Evolutionary conservation across 2,113 vertebrate species (phyloP), one percentile per base, ranked within the genome.

Genomic region (Macroglossus sobrinus): DNA sequence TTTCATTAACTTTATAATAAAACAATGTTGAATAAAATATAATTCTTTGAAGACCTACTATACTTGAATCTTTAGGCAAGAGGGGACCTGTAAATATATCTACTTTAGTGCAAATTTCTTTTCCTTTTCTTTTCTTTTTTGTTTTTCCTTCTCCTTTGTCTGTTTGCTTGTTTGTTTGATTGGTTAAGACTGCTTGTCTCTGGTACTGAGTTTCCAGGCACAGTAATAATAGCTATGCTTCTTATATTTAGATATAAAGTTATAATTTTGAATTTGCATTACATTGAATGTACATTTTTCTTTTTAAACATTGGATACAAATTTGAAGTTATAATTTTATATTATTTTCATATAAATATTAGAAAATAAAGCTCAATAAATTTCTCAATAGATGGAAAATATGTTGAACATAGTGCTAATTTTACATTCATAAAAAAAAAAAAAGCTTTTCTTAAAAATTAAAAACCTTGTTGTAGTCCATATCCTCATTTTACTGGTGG

Each of bases 161-260:
- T 40, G 4, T 85, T 89, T 45, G 40, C 4, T 76, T 69, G 4
- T 18, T 43, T 40, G 21, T 2, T 33, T 74, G 68, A n/a, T 22
- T 55, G 4, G 4, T 45, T 74, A 68, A 89, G 33, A 63, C 14
- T 30, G 18, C 18, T 84, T 57, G 10, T 68, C 50, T 75, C 55
- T 61, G n/a, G 24, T 38, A 16, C 30, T 55, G 66, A 78, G 66
- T 45, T 26, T 81, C 19, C 50, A 22, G 30, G 28, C 4, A 63
- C 2, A 21, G 9, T 53, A 38, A 26, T 19, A 40, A 50, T 28
- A 64, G 7, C 12, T n/a, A 53, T 45, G 19, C 16, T 50, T 91
- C 10, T 55, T 66, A 43, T 85, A 95, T 96, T n/a, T 33, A 57
- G 61, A 84, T 45, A 81, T 33, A 80, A 89, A 89, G 79, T 91